Evolutionary conservation across 2,113 vertebrate species (phyloP), one percentile per base, ranked within the genome.

Genomic region (Alethe diademata): DNA sequence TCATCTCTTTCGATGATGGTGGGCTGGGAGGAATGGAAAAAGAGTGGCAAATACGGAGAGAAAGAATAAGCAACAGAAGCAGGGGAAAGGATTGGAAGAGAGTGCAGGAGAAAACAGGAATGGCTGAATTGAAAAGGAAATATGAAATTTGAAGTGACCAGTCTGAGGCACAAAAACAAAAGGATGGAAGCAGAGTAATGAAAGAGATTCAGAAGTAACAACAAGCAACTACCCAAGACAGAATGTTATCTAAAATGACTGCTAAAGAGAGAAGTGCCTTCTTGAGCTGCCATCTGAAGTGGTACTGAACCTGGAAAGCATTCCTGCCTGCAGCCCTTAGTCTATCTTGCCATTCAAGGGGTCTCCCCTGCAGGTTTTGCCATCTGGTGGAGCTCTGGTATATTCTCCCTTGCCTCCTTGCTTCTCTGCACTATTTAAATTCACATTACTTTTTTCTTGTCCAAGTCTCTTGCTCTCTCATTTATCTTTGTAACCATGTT

Each of bases 11-110:
- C 94, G 0, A 94, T 60, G 31, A 96, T 90, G 95, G 96, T 97
- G 95, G 97, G 80, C 95, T 84, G 82, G 65, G 57, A 94, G 57
- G 53, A 78, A 93, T 78, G 88, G 88, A 84, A 88, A 92, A 89
- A 69, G 66, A 94, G 58, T 62, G 81, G 92, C 93, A 92, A 94
- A 90, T 47, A 73, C 5, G 19, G 76, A 87, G 86, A 89, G 89
- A 90, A 93, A 88, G 91, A 96, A 88, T 47, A 85, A 94, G 78
- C 65, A 73, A 50, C 29, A 88, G 85, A 86, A 90, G 69, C 58
- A 64, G 65, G 48, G 40, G 43, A 67, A 83, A 78, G 82, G 28
- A 90, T 31, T 19, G 38, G 78, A 72, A 61, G 78, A 61, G 31
- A 50, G 47, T 0, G 0, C 1, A 3, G 75, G 36, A 92, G 58